Percentiles rank a stretch among this genome's conserved stretches.
phyloP scores from a whole-genome alignment of 2,113 vertebrate genomes.

The Antigone vipio region DNA sequence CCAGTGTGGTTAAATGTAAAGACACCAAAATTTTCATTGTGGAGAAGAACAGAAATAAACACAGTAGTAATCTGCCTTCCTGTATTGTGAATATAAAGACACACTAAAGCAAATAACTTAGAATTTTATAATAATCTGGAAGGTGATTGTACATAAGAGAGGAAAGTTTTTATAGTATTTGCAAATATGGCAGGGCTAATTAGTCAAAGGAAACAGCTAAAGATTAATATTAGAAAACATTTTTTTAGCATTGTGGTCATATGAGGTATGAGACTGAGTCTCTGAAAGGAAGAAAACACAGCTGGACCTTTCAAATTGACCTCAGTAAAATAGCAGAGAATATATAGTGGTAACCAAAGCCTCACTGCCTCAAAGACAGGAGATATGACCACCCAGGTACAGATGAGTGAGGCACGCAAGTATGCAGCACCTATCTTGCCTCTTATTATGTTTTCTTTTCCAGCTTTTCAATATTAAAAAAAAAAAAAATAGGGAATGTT shows the following conservation, averaged over 20 bases:
- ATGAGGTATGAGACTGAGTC: not conserved
- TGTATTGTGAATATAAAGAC: not conserved
- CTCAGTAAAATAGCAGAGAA: not conserved
- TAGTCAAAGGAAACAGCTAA: not conserved
- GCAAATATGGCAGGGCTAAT: not conserved
- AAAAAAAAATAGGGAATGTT: not conserved
- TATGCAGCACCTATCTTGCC: not conserved
- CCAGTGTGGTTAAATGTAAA: not conserved
- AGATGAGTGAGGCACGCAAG: not conserved
- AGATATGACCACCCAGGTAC: not conserved
- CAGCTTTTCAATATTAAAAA: not conserved
- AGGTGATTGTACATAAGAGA: accelerated
- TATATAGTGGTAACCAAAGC: not conserved
- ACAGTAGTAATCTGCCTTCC: not conserved
- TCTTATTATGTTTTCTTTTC: not conserved
- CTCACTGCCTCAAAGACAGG: not conserved
- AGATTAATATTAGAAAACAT: not conserved
- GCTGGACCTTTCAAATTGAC: not conserved
- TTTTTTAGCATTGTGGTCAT: not conserved
- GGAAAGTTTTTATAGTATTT: not conserved
- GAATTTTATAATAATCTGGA: not conserved
- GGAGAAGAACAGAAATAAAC: not conserved
- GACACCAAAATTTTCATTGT: not conserved
- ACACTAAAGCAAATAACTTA: not conserved
- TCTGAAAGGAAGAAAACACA: not conserved